Conservation (phyloP, 1,140 invertebrate species). For the Triops longicaudatus region DNA sequence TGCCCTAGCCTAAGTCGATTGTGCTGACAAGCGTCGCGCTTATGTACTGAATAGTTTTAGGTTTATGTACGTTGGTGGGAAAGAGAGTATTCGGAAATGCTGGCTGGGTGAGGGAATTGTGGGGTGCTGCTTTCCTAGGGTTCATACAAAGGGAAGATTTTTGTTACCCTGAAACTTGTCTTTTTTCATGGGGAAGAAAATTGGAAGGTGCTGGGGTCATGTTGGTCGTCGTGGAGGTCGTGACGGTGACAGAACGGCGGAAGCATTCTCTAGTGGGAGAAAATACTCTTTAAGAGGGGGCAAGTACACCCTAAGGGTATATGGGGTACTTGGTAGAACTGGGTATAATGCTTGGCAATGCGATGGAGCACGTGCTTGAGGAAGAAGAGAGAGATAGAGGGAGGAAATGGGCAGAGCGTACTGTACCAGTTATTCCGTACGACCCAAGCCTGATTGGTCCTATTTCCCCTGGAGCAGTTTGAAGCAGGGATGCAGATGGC, state of each 20-base stretch:
- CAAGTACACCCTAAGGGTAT: neutral
- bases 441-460: neutral
- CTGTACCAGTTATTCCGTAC: neutral
- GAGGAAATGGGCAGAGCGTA: neutral
- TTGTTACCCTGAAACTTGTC: no score
- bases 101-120: no score
- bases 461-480: neutral
- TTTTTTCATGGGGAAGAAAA: no score
- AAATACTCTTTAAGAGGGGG: neutral
- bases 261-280: neutral
- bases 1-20: neutral
- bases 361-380: constrained; percentile 7
- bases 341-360: neutral
- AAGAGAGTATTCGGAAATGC: neutral
- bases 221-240: neutral
- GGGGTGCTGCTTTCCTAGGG: no score
- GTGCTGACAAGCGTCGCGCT: neutral
- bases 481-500: neutral
- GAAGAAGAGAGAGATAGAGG: neutral
- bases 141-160: no score
- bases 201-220: no score
- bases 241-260: neutral
- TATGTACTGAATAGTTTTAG: neutral
- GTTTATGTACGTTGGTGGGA: neutral
- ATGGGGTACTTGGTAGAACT: neutral